These are phyloP conservation scores for Forbesichthys papilliferus DNA, from an alignment of 2,113 vertebrate genomes.

Conservation along the genomic window DNA sequence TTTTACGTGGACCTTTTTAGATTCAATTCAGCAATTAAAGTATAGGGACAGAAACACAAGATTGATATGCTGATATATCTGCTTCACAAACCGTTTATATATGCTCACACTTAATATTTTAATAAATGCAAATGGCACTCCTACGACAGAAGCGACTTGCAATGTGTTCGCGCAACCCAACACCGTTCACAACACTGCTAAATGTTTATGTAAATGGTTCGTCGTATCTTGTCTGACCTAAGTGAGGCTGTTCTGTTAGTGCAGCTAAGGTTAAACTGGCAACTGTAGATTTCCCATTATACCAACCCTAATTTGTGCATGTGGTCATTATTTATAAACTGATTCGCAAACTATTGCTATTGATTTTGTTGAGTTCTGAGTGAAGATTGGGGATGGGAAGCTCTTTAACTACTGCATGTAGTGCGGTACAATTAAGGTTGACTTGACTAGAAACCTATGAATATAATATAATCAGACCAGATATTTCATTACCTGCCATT, in stretches of 20 bases:
- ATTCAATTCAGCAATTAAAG: conserved; percentile 8
- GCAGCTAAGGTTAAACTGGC: conserved; percentile 15
- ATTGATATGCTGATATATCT: conserved; percentile 31
- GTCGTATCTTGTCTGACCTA: conserved; percentile 35
- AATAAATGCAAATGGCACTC: conserved; percentile 68
- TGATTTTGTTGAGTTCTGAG: no score
- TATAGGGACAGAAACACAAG: neutral
- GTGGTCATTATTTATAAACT: neutral
- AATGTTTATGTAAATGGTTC: conserved; percentile 67
- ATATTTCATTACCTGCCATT: no score
- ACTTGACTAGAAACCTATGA: no score
- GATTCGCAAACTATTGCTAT: no score
- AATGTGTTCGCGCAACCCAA: conserved; percentile 48
- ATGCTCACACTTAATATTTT: conserved; percentile 55
- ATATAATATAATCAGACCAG: no score
- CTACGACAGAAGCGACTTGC: conserved; percentile 53
- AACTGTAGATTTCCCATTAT: neutral
- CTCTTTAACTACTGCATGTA: no score
- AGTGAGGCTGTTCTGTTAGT: conserved; percentile 39
- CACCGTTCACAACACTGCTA: conserved; percentile 50
- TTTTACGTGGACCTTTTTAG: neutral
- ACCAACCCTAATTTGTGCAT: neutral
- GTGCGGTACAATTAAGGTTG: no score
- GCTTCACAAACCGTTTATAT: conserved; percentile 33
- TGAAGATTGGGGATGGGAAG: no score